Evolutionary conservation across 2,888 invertebrate genomes (phyloP).

Genomic region (Orthosia gothica): DNA sequence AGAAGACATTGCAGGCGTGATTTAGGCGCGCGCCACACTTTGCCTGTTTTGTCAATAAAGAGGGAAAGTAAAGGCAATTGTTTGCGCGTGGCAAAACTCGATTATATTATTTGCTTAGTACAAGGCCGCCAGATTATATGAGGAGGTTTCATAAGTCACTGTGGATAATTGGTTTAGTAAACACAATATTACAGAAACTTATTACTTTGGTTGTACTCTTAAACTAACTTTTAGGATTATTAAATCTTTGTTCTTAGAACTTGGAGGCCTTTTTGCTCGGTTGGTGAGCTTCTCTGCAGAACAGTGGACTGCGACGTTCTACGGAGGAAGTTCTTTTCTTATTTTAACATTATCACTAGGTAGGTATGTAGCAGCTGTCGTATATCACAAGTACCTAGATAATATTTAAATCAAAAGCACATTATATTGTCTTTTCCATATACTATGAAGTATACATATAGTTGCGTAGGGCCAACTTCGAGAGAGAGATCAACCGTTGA

Average conservation of each 20-base stretch:
- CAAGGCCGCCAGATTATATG: conserved; percentile 50
- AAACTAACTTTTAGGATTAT: conserved; percentile 28
- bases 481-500: too few species aligned
- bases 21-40: conserved; percentile 50
- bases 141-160: conserved; percentile 47
- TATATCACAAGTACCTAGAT: too few species aligned
- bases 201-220: conserved; percentile 17
- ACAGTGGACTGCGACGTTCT: conserved; percentile 14
- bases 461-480: too few species aligned
- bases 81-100: conserved; percentile 57
- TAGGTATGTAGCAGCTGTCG: neutral
- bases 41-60: conserved; percentile 53
- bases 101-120: conserved; percentile 58
- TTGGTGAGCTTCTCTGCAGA: conserved; percentile 12
- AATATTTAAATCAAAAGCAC: too few species aligned
- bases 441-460: too few species aligned
- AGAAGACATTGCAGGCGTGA: conserved; percentile 44
- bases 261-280: conserved; percentile 1
- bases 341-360: neutral
- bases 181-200: conserved; percentile 26
- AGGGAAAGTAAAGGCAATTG: conserved; percentile 45
- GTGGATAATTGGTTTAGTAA: conserved; percentile 37
- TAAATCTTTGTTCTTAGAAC: conserved; percentile 21
- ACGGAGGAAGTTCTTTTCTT: neutral
- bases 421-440: too few species aligned